phyloP scores from a whole-genome alignment of 2,888 invertebrate genomes.

The Idaea biselata region DNA sequence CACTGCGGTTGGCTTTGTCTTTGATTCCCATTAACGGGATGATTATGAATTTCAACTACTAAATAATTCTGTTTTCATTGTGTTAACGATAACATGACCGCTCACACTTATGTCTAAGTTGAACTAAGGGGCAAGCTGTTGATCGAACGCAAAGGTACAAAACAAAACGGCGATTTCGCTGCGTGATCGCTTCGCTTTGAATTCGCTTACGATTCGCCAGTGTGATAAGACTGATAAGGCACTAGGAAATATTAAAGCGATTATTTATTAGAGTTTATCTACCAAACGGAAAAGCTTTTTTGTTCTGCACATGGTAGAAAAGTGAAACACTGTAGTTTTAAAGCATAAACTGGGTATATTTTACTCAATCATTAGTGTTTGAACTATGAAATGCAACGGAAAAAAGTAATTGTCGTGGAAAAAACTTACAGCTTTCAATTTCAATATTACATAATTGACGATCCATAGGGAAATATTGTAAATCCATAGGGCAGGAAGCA shows the following conservation, averaged over 20 bases:
- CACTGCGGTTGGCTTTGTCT: too few species aligned
- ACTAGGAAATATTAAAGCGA: constrained; percentile 6
- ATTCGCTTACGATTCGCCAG: too few species aligned
- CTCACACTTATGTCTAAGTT: too few species aligned
- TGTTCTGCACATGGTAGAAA: constrained; percentile 32
- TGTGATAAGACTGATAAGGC: too few species aligned
- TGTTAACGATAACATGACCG: too few species aligned
- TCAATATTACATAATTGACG: constrained; percentile 96
- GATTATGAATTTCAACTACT: too few species aligned
- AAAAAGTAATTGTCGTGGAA: not conserved
- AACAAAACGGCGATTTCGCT: too few species aligned
- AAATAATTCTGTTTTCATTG: too few species aligned
- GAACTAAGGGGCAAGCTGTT: too few species aligned
- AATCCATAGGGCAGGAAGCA: constrained; percentile 97
- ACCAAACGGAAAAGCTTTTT: constrained; percentile 46
- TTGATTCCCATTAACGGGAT: too few species aligned
- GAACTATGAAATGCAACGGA: not conserved
- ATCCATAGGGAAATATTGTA: constrained; percentile 98
- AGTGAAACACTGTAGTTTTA: not conserved
- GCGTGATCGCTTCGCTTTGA: too few species aligned
- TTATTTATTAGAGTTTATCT: constrained; percentile 33
- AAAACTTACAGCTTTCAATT: constrained; percentile 97
- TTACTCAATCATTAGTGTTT: not conserved
- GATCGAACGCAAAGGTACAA: too few species aligned
- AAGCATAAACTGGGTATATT: not conserved